Conservation (phyloP, 2,113 vertebrate species). For the Amphiprion percula region DNA sequence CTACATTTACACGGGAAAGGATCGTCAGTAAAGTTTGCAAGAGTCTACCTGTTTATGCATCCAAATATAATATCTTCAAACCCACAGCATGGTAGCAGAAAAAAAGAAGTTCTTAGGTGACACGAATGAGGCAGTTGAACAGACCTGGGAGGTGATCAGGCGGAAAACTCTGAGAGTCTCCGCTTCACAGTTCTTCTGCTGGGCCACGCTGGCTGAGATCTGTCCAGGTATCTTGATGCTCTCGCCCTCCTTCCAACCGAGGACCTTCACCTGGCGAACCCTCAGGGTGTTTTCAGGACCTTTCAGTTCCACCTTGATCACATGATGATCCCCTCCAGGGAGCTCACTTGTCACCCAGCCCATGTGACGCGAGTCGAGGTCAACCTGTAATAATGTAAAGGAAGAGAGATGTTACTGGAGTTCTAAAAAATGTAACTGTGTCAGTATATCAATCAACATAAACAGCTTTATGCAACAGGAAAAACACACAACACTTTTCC, state of each 20-base stretch:
- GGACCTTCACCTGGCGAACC: slow-evolving; percentile 98
- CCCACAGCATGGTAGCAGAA: not conserved
- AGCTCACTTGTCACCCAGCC: slow-evolving; percentile 99
- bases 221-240: slow-evolving; percentile 96
- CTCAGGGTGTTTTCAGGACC: slow-evolving; percentile 98
- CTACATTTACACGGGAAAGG: slow-evolving; percentile 72
- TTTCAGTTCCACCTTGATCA: slow-evolving; percentile 97
- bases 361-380: slow-evolving; percentile 97
- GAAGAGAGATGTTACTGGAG: not conserved
- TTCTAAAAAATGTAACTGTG: no score
- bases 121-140: not conserved
- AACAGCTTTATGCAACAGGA: not conserved
- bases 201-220: slow-evolving; percentile 95
- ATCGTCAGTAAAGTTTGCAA: not conserved
- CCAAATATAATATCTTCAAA: not conserved
- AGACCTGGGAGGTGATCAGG: slow-evolving; percentile 97
- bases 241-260: slow-evolving; percentile 98
- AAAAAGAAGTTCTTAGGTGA: not conserved
- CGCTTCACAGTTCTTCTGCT: slow-evolving; percentile 98
- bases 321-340: slow-evolving; percentile 94
- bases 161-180: slow-evolving; percentile 96
- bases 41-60: not conserved
- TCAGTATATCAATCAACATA: not conserved
- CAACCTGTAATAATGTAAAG: slow-evolving; percentile 84
- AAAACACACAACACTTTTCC: no score